Evolutionary conservation across 1,140 invertebrate genomes (phyloP).

Genomic region (Adelges cooleyi): DNA sequence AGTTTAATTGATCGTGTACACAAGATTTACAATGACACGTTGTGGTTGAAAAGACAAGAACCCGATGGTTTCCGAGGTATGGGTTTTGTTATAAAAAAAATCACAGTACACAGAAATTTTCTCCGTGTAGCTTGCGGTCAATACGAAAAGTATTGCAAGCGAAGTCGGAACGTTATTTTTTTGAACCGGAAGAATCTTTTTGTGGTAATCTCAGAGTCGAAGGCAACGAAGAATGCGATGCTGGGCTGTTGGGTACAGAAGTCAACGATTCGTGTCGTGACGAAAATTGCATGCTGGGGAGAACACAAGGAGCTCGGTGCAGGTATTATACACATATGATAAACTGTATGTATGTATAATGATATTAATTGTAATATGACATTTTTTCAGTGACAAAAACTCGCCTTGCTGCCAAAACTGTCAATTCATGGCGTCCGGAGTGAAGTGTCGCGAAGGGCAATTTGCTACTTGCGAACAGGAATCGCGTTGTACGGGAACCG

Average conservation of each 20-base stretch:
- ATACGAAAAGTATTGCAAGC: too few species aligned
- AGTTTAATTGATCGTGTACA: slow-evolving; percentile 86
- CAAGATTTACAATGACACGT: slow-evolving; percentile 86
- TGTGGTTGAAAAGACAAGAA: slow-evolving; percentile 71
- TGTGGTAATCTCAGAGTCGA: too few species aligned
- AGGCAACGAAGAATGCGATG: too few species aligned
- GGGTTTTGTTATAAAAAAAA: slow-evolving; percentile 93
- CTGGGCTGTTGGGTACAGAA: slow-evolving; percentile 75
- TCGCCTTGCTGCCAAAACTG: too few species aligned
- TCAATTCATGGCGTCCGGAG: slow-evolving; percentile 57
- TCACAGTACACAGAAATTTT: slow-evolving; percentile 81
- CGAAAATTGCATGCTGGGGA: slow-evolving; percentile 75
- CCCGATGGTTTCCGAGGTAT: slow-evolving; percentile 80
- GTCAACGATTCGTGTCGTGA: slow-evolving; percentile 85
- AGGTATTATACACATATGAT: too few species aligned
- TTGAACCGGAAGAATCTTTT: too few species aligned
- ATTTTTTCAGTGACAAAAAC: too few species aligned
- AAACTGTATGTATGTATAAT: too few species aligned
- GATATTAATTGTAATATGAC: too few species aligned
- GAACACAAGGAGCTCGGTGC: slow-evolving; percentile 70
- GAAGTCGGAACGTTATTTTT: too few species aligned
- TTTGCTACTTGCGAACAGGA: slow-evolving; percentile 82
- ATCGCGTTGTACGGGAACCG: slow-evolving; percentile 60
- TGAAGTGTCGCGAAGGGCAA: slow-evolving; percentile 76
- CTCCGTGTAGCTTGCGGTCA: too few species aligned